Evolutionary conservation across 1,140 invertebrate genomes (phyloP).

Genomic region (Drosophila varians): DNA sequence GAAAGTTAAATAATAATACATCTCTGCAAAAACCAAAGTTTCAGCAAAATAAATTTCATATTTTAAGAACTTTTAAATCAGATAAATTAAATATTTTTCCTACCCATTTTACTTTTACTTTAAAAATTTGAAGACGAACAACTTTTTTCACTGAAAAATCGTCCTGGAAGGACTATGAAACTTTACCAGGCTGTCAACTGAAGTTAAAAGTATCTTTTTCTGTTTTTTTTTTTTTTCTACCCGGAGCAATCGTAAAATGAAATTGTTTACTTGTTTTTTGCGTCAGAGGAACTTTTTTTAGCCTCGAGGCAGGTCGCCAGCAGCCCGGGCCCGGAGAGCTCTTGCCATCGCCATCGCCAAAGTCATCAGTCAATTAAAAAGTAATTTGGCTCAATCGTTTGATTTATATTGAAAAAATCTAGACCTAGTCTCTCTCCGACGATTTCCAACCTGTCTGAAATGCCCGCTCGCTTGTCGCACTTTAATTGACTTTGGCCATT

Average conservation of each 20-base stretch:
- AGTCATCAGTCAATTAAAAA: conserved; percentile 63
- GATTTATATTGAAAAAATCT: conserved; percentile 46
- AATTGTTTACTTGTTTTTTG: conserved; percentile 45
- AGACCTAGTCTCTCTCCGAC: not conserved
- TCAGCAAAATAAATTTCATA: too few relatives aligned
- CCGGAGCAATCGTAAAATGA: conserved; percentile 30
- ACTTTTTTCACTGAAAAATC: not conserved
- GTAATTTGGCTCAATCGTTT: conserved; percentile 58
- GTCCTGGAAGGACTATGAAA: not conserved
- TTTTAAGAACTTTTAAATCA: too few relatives aligned
- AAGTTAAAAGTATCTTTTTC: conserved; percentile 44
- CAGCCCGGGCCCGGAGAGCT: conserved; percentile 9
- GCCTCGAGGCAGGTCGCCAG: conserved; percentile 12
- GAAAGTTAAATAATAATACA: too few relatives aligned
- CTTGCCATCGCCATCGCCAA: conserved; percentile 5
- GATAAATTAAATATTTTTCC: too few relatives aligned
- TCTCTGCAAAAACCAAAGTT: too few relatives aligned
- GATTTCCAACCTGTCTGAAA: conserved; percentile 3
- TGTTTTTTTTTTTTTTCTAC: conserved; percentile 11
- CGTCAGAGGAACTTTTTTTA: conserved; percentile 22
- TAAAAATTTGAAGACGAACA: too few relatives aligned
- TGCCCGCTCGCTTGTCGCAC: conserved; percentile 21
- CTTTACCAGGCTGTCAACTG: conserved; percentile 18
- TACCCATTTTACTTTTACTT: too few relatives aligned
- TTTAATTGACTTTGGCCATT: conserved; percentile 64